Conservation (phyloP, 2,797 vertebrate species). For the Acrossocheilus fasciatus region DNA sequence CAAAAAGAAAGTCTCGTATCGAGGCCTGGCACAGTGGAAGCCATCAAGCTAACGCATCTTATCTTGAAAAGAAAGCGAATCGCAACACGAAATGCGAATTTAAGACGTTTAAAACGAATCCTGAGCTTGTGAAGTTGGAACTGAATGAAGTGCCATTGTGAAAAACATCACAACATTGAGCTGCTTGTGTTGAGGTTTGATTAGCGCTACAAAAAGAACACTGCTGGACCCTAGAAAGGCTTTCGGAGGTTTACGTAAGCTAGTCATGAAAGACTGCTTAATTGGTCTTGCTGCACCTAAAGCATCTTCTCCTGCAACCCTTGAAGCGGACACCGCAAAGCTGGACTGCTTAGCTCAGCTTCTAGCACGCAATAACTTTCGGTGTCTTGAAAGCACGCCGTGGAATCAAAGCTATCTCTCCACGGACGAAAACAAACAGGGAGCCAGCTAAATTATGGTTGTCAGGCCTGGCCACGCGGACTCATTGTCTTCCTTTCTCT, state of each 20-base stretch:
- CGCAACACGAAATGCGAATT: constrained; percentile 14
- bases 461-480: constrained; percentile 10
- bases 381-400: constrained; percentile 50
- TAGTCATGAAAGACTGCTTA: constrained; percentile 51
- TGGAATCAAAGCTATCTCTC: constrained; percentile 55
- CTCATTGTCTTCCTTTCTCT: constrained; percentile 14
- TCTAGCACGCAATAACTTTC: constrained; percentile 29
- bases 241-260: constrained; percentile 15
- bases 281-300: constrained; percentile 51
- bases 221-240: constrained; percentile 45
- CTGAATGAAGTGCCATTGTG: constrained; percentile 39
- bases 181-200: constrained; percentile 46
- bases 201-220: constrained; percentile 32
- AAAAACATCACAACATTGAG: constrained; percentile 50
- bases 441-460: constrained; percentile 67
- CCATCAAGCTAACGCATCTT: constrained; percentile 46
- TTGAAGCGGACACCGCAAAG: constrained; percentile 35
- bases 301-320: constrained; percentile 38
- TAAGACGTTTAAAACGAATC: constrained; percentile 21
- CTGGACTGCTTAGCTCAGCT: constrained; percentile 17
- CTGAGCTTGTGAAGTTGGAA: constrained; percentile 32
- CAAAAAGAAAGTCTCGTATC: constrained; percentile 30
- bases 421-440: constrained; percentile 61
- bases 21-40: constrained; percentile 36
- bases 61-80: constrained; percentile 36